These are phyloP conservation scores for Catharus ustulatus DNA, from an alignment of 2,797 vertebrate species.

Conservation along the genomic window DNA sequence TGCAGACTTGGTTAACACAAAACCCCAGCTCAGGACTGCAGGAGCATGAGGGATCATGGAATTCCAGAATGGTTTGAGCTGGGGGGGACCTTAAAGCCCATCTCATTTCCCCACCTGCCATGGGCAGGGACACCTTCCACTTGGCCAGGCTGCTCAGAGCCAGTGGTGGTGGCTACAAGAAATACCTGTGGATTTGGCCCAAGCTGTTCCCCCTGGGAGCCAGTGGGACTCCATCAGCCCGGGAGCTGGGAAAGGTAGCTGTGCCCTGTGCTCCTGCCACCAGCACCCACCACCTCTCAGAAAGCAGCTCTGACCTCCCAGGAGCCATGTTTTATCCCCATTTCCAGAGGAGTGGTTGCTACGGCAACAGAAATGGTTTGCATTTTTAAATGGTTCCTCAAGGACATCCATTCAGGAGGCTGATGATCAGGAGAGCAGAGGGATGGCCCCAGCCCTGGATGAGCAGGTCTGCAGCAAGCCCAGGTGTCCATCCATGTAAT, in stretches of 20 bases:
- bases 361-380: neutral
- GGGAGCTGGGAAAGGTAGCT: neutral
- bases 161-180: neutral
- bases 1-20: neutral
- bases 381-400: neutral
- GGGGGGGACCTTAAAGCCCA: neutral
- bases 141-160: neutral
- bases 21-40: neutral
- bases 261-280: neutral
- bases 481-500: neutral
- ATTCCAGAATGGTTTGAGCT: neutral
- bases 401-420: neutral
- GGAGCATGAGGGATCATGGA: neutral
- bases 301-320: rapidly evolving
- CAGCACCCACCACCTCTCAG: neutral
- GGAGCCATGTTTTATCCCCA: rapidly evolving
- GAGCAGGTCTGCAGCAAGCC: neutral
- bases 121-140: neutral
- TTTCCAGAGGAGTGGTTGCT: neutral
- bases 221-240: neutral
- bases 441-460: neutral
- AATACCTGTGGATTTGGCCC: neutral
- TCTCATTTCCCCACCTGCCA: neutral
- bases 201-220: neutral
- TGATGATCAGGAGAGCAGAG: neutral